Evolutionary conservation across 2,888 invertebrate genomes (phyloP).

Genomic region (Pycnomerus fuliginosus): DNA sequence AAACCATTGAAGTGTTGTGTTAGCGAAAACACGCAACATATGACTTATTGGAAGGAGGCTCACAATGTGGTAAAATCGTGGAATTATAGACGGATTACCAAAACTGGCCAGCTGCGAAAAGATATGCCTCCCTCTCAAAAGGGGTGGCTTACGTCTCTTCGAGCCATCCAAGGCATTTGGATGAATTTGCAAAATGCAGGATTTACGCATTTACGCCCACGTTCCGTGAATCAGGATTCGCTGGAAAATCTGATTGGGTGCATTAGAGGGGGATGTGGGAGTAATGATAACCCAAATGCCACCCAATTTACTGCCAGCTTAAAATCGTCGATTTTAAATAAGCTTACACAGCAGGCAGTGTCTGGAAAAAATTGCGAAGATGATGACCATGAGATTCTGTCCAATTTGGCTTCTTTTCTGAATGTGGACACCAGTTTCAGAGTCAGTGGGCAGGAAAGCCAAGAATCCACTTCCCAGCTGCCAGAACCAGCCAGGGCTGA

Average conservation of each 20-base stretch:
- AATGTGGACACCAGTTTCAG: too few species aligned
- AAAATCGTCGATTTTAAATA: conserved; percentile 27
- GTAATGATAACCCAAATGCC: conserved; percentile 25
- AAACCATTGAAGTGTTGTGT: conserved; percentile 17
- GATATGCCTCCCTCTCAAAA: conserved; percentile 20
- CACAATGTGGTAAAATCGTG: conserved; percentile 9
- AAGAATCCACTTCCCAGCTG: too few species aligned
- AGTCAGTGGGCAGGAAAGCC: too few species aligned
- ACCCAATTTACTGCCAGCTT: conserved; percentile 23
- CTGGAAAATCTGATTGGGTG: conserved; percentile 27
- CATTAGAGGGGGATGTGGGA: conserved; percentile 26
- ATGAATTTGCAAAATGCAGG: conserved; percentile 2
- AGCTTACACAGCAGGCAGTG: conserved; percentile 4
- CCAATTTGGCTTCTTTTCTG: conserved; percentile 9
- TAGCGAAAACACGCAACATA: conserved; percentile 8
- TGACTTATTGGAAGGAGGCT: conserved; percentile 12
- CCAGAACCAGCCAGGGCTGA: too few species aligned
- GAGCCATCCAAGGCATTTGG: conserved; percentile 18
- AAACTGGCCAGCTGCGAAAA: conserved; percentile 9
- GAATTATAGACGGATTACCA: conserved; percentile 15
- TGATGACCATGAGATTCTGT: conserved; percentile 9
- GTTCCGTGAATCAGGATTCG: conserved; percentile 26
- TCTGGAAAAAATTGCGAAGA: conserved; percentile 22
- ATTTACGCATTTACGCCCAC: conserved; percentile 9
- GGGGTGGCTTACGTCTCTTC: conserved; percentile 17